phyloP scores from a whole-genome alignment of 2,113 vertebrate genomes.

The Mixornis gularis region DNA sequence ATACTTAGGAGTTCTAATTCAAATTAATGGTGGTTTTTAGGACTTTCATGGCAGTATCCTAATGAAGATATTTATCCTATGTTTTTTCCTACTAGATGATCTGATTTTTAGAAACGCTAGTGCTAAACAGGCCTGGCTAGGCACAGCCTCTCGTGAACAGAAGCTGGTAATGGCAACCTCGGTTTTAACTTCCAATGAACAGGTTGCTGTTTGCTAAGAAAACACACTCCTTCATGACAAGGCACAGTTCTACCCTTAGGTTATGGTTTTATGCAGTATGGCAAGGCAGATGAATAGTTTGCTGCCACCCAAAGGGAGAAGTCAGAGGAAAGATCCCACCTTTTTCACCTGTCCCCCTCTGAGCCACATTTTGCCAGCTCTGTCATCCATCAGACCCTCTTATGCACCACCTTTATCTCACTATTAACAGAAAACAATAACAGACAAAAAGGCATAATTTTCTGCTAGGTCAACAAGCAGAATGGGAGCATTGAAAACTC shows the following conservation, averaged over 20 bases:
- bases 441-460: background rate
- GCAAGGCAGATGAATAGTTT: background rate
- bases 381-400: background rate
- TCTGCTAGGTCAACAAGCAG: background rate
- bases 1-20: background rate
- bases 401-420: background rate
- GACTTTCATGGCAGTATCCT: background rate
- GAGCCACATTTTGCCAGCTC: background rate
- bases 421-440: background rate
- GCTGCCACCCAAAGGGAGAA: background rate
- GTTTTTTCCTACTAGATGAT: background rate
- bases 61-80: background rate
- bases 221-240: background rate
- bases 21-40: background rate
- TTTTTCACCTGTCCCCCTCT: background rate
- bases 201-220: background rate
- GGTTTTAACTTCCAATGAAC: background rate
- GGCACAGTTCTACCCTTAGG: background rate
- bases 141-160: background rate
- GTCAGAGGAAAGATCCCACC: background rate
- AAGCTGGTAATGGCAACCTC: background rate
- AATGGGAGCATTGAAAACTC: background rate
- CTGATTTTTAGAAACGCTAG: background rate
- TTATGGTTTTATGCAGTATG: background rate
- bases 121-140: background rate